Evolutionary conservation across 2,888 invertebrate species (phyloP), one percentile per base, ranked within the genome.

Genomic region (Petrolisthes manimaculis): DNA sequence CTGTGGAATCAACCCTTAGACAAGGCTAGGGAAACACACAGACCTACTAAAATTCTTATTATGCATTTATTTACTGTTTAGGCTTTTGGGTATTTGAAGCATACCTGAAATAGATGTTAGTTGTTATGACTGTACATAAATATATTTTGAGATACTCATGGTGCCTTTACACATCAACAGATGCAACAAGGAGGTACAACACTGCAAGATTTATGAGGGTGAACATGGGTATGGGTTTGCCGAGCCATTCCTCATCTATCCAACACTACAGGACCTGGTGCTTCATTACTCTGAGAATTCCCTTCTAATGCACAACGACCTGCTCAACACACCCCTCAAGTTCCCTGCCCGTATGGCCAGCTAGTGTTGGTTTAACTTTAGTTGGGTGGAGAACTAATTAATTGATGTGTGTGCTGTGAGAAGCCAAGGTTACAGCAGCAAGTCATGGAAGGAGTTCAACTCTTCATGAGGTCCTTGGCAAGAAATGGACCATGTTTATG

Each of bases 171-270:
- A 18, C 21, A 71, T 21, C 61, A 92, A 21, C 93, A 95, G 96
- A 91, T 97, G 97, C 93, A 96, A 96, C 92, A 95, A 96, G 87
- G 95, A 94, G 91, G 96, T 97, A 37, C 97, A 97, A 92, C 98
- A 99, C 93, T 99, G 98, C 94, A 97, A 97, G 92, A 98, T 99
- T 92, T 95, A 95, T 92, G 95, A 96, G 93, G 97, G 97, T 91
- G 96, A 96, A 92, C 95, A 96, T 90, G 98, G 98, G 82, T 88
- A 83, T 83, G 98, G 98, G 77, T 98, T 99, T 94, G 97, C 98
- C 0, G 97, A 98, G 92, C 98, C 98, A 0, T 98, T 97, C 93
- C 97, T 97, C 93, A 97, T 98, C 92, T 98, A 98, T 94, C 95
- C 96, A 92, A 96, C 96, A 75, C 94, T 98, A 86, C 96, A 96